Conservation (phyloP, 2,113 vertebrate species). For the Leucoraja erinaceus region DNA sequence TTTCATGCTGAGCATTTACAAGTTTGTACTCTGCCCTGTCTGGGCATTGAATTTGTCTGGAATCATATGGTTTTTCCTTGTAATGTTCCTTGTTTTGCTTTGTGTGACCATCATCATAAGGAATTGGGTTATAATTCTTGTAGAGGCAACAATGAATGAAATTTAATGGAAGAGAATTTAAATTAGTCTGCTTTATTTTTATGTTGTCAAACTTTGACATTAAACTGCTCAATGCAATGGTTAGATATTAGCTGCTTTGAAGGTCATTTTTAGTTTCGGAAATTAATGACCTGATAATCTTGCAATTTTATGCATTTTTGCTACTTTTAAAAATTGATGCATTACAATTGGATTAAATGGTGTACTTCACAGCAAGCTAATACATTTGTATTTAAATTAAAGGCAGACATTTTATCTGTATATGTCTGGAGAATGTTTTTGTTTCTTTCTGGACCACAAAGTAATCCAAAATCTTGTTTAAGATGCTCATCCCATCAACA, state of each 20-base stretch:
- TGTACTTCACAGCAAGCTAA: no score
- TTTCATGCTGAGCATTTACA: not conserved
- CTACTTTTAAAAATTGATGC: not conserved
- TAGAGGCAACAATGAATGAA: no score
- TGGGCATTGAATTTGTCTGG: not conserved
- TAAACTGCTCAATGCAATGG: not conserved
- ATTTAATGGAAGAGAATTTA: not conserved
- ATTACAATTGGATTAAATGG: no score
- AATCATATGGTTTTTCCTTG: not conserved
- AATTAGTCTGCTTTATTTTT: not conserved
- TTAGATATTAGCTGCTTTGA: not conserved
- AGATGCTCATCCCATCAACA: no score
- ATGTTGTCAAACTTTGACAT: not conserved
- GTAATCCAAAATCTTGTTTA: no score
- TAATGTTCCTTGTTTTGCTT: not conserved
- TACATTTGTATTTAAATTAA: not conserved
- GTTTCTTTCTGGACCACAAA: no score
- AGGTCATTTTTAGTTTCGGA: not conserved
- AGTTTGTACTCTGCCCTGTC: no score
- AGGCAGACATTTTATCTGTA: not conserved
- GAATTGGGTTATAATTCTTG: not conserved
- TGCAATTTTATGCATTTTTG: not conserved
- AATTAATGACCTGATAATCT: not conserved
- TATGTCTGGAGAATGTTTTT: no score
- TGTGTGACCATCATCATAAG: not conserved